phyloP scores from a whole-genome alignment of 2,888 invertebrate species.

The Brassicogethes aeneus region DNA sequence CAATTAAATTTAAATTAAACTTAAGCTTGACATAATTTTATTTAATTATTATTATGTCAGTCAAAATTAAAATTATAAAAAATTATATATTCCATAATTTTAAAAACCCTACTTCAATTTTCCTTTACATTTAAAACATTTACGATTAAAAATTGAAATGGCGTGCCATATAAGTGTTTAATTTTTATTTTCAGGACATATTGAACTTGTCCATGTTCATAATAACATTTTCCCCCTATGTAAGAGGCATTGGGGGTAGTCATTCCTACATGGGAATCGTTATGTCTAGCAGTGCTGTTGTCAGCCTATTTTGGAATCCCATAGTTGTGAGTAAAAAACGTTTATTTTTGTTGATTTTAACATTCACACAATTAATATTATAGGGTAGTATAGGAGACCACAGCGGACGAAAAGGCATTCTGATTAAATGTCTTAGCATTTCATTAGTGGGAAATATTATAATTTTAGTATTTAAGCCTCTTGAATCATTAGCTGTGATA shows the following conservation, averaged over 20 bases:
- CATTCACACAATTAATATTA: too few relatives aligned
- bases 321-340: constrained; percentile 2
- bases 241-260: constrained; percentile 1
- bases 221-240: constrained; percentile 1
- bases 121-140: too few relatives aligned
- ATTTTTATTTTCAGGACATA: constrained; percentile 7
- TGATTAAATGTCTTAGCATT: constrained; percentile 2
- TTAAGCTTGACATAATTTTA: too few relatives aligned
- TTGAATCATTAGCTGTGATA: not conserved
- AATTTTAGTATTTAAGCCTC: not conserved
- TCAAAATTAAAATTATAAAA: too few relatives aligned
- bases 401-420: constrained; percentile 2
- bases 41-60: too few relatives aligned
- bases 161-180: too few relatives aligned
- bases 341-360: not conserved
- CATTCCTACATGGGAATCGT: constrained; percentile 1
- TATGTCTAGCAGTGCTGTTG: not conserved
- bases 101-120: too few relatives aligned
- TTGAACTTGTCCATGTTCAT: constrained; percentile 1
- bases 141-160: too few relatives aligned
- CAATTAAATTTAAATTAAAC: too few relatives aligned
- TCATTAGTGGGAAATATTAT: not conserved
- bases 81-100: too few relatives aligned
- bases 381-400: constrained; percentile 6
- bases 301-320: constrained; percentile 6